phyloP scores from a whole-genome alignment of 2,113 vertebrate genomes.

The Sinosuthora webbiana region DNA sequence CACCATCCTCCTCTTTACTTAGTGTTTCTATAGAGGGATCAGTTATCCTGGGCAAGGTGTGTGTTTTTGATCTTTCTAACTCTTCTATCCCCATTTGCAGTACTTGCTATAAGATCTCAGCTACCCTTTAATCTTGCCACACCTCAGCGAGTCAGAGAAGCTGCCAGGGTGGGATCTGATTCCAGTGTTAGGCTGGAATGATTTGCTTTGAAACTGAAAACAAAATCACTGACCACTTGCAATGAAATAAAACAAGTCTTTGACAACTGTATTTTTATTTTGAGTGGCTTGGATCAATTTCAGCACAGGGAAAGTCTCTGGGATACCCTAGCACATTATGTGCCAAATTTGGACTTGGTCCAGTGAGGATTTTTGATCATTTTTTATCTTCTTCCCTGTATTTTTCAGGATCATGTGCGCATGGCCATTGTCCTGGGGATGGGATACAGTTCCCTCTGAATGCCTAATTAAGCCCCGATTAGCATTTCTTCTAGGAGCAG shows the following conservation, averaged over 20 bases:
- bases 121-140: constrained; percentile 11
- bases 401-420: constrained; percentile 9
- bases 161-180: background rate
- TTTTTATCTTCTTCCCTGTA: background rate
- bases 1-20: background rate
- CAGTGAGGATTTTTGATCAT: background rate
- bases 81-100: background rate
- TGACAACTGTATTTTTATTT: background rate
- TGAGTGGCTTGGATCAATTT: background rate
- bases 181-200: background rate
- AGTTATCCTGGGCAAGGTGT: background rate
- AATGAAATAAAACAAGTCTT: background rate
- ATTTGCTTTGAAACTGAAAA: constrained; percentile 13
- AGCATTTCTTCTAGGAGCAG: constrained; percentile 65
- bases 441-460: constrained; percentile 10
- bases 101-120: background rate
- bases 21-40: background rate
- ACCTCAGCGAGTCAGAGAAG: background rate
- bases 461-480: constrained; percentile 51
- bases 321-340: background rate
- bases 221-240: background rate
- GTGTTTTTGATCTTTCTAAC: background rate
- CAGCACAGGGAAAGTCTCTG: background rate
- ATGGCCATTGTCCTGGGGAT: background rate
- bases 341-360: background rate